phyloP scores from a whole-genome alignment of 2,113 vertebrate species.

The Ctenomys sociabilis region DNA sequence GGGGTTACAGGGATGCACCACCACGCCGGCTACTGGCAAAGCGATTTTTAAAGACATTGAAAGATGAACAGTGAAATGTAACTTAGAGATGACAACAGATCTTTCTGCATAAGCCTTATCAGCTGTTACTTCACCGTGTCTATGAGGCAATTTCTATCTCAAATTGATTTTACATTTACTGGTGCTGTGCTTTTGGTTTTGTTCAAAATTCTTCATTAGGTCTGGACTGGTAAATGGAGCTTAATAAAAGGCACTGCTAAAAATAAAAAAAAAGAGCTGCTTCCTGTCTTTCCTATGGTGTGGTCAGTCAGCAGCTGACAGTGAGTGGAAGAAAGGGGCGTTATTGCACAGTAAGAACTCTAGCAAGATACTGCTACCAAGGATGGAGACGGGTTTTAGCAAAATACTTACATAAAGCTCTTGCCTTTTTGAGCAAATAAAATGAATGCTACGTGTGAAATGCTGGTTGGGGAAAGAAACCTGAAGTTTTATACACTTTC shows the following conservation, averaged over 20 bases:
- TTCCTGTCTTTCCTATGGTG: slow-evolving; percentile 85
- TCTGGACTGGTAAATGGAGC: slow-evolving; percentile 78
- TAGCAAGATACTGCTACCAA: slow-evolving; percentile 84
- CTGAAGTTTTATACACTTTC: slow-evolving; percentile 25
- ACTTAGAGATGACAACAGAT: not conserved
- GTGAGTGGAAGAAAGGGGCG: slow-evolving; percentile 81
- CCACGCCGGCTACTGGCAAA: no score
- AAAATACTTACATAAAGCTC: slow-evolving; percentile 62
- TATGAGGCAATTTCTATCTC: slow-evolving; percentile 80
- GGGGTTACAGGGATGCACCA: no score
- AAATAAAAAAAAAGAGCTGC: slow-evolving; percentile 79
- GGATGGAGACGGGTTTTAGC: slow-evolving; percentile 73
- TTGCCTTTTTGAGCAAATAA: slow-evolving; percentile 50
- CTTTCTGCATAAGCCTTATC: not conserved
- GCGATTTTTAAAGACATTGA: slow-evolving; percentile 47
- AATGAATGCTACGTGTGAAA: not conserved
- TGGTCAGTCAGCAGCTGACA: slow-evolving; percentile 85
- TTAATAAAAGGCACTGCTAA: slow-evolving; percentile 81
- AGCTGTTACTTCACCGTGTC: slow-evolving; percentile 74
- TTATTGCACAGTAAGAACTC: slow-evolving; percentile 78
- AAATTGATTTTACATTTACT: slow-evolving; percentile 59
- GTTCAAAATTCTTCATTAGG: slow-evolving; percentile 66
- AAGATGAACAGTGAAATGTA: slow-evolving; percentile 10
- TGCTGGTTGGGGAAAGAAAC: slow-evolving; percentile 30
- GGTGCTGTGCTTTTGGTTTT: slow-evolving; percentile 58